Percentiles rank a stretch among this genome's conserved stretches.
Conservation (phyloP, 2,888 invertebrate species). For the Orthonychiurus folsomi region DNA sequence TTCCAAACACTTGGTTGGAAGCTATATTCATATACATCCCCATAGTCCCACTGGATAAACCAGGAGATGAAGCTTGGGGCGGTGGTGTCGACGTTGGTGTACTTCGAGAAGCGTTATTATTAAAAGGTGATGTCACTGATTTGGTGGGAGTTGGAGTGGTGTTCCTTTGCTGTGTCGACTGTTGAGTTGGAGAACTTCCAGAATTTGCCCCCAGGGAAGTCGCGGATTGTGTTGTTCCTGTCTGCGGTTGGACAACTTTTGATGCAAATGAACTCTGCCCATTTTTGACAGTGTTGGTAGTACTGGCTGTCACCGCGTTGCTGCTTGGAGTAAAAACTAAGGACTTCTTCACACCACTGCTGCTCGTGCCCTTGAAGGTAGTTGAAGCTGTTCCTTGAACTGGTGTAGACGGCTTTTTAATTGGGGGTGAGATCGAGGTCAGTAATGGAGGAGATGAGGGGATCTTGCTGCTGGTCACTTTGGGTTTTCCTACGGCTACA, state of each 20-base stretch:
- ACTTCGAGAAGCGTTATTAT: neutral
- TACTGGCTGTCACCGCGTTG: conserved; percentile 4
- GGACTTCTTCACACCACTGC: conserved; percentile 19
- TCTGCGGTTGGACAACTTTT: neutral
- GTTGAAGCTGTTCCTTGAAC: conserved; percentile 13
- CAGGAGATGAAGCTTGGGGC: neutral
- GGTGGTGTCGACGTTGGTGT: neutral
- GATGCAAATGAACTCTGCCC: neutral
- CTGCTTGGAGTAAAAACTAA: conserved; percentile 24
- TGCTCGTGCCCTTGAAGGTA: conserved; percentile 13
- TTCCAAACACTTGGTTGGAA: neutral
- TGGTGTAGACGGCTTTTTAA: conserved; percentile 33
- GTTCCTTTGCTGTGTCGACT: neutral
- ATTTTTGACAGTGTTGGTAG: neutral
- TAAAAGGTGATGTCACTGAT: neutral
- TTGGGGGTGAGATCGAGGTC: conserved; percentile 31
- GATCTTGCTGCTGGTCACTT: conserved; percentile 8
- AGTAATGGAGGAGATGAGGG: conserved; percentile 20
- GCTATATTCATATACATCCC: neutral
- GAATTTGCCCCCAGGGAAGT: neutral
- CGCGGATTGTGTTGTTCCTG: neutral
- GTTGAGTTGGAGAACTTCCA: neutral
- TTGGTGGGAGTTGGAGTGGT: neutral
- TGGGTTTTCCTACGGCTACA: conserved; percentile 9
- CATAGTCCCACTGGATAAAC: neutral